phyloP scores from a whole-genome alignment of 2,888 invertebrate species.

The Platycheirus rosarum region DNA sequence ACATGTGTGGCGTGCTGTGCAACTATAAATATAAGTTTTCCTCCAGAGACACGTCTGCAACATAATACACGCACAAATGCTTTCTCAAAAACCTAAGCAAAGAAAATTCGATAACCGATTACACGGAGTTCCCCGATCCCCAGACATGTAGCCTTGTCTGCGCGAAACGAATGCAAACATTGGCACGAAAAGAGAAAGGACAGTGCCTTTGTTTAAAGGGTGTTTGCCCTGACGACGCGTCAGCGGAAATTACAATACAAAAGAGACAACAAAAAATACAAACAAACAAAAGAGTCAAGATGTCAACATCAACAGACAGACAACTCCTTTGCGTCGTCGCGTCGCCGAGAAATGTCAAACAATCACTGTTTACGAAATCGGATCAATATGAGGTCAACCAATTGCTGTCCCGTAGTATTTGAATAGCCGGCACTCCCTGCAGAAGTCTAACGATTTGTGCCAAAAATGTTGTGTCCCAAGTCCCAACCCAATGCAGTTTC shows the following conservation, averaged over 20 bases:
- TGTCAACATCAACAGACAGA: conserved; percentile 6
- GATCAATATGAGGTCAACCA: conserved; percentile 37
- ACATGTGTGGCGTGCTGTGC: conserved; percentile 15
- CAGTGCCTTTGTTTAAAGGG: conserved; percentile 58
- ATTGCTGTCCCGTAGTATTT: conserved; percentile 22
- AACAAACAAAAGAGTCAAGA: conserved; percentile 43
- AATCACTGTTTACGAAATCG: conserved; percentile 48
- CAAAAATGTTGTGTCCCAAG: conserved; percentile 55
- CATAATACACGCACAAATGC: conserved; percentile 38
- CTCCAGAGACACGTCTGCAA: conserved; percentile 58
- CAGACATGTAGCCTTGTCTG: conserved; percentile 51
- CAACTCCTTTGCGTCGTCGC: background rate
- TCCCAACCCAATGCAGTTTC: conserved; percentile 66
- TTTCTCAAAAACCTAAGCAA: conserved; percentile 15
- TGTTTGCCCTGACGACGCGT: conserved; percentile 43
- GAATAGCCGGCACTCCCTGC: conserved; percentile 51
- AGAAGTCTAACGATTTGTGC: conserved; percentile 58
- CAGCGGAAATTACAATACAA: conserved; percentile 25
- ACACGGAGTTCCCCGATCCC: conserved; percentile 39
- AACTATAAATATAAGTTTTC: conserved; percentile 52
- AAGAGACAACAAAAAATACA: background rate
- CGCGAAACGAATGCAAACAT: conserved; percentile 28
- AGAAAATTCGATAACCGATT: conserved; percentile 58
- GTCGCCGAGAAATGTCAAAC: conserved; percentile 19
- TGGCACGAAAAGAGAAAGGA: conserved; percentile 29